These are phyloP conservation scores for Sphaerophoria rueppellii DNA, from an alignment of 2,888 invertebrate genomes.

Conservation along the genomic window DNA sequence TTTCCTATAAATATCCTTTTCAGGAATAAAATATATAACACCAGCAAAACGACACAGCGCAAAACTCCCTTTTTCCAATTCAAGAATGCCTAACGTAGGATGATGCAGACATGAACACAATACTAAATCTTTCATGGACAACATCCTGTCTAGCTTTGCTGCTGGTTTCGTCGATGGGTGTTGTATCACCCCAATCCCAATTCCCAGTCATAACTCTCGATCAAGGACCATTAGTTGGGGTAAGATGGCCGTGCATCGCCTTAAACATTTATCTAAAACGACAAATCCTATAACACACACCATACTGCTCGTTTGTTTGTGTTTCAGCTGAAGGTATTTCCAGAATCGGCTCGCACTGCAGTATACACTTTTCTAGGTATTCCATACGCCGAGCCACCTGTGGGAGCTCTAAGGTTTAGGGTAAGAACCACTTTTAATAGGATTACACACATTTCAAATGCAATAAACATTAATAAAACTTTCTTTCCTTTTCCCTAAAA, in stretches of 20 bases:
- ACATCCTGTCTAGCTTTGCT: conserved; percentile 38
- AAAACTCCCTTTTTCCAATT: not conserved
- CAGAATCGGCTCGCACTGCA: conserved; percentile 85
- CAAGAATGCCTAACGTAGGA: conserved; percentile 58
- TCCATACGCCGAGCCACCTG: conserved; percentile 91
- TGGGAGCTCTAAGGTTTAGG: conserved; percentile 89
- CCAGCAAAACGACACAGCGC: not conserved
- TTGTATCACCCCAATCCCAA: conserved; percentile 59
- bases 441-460: conserved; percentile 57
- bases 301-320: conserved; percentile 56
- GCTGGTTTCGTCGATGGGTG: conserved; percentile 10
- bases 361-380: conserved; percentile 89
- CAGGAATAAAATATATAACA: conserved; percentile 7
- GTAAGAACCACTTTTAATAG: conserved; percentile 81
- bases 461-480: conserved; percentile 44
- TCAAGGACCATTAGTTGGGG: conserved; percentile 73
- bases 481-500: not conserved
- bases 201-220: conserved; percentile 66
- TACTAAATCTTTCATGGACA: conserved; percentile 31
- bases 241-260: conserved; percentile 62
- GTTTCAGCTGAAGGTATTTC: conserved; percentile 86
- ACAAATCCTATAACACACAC: conserved; percentile 23
- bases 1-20: conserved; percentile 8
- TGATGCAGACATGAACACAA: conserved; percentile 51
- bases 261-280: conserved; percentile 30